Evolutionary conservation across 1,140 invertebrate species (phyloP).

Genomic region (Bombus confusus): DNA sequence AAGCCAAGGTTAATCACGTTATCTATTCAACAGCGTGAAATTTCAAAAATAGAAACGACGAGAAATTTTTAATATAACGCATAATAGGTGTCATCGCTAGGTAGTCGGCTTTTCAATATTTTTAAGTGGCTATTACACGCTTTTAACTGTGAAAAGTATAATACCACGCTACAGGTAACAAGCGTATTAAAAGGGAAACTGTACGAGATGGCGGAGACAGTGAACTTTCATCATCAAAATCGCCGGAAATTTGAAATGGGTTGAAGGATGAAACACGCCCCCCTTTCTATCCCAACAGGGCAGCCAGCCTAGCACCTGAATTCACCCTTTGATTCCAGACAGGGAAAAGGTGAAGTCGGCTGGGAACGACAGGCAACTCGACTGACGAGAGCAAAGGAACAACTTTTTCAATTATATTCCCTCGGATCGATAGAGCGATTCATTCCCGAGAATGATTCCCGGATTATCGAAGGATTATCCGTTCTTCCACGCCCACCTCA

Average conservation of each 20-base stretch:
- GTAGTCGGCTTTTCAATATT: too few species aligned
- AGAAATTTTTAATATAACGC: not conserved
- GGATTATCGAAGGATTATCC: constrained; percentile 75
- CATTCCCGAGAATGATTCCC: constrained; percentile 73
- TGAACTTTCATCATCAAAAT: constrained; percentile 28
- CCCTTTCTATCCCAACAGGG: not conserved
- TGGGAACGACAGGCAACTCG: constrained; percentile 59
- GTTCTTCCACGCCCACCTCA: constrained; percentile 9
- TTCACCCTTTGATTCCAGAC: constrained; percentile 43
- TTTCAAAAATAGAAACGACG: too few species aligned
- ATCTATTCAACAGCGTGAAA: not conserved
- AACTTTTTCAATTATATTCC: constrained; percentile 74
- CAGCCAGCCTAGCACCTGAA: constrained; percentile 14
- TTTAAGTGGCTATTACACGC: not conserved
- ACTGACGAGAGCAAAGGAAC: constrained; percentile 56
- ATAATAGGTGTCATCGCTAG: too few species aligned
- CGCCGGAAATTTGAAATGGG: constrained; percentile 59
- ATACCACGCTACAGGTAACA: not conserved
- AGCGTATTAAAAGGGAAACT: constrained; percentile 22
- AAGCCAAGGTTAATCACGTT: too few species aligned
- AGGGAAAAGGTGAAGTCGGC: constrained; percentile 47
- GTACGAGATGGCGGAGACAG: constrained; percentile 6
- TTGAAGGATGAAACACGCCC: constrained; percentile 19
- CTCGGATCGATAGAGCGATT: constrained; percentile 72
- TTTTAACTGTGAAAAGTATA: too few species aligned